Conservation (phyloP, 2,113 vertebrate species). For the Pelobates fuscus region DNA sequence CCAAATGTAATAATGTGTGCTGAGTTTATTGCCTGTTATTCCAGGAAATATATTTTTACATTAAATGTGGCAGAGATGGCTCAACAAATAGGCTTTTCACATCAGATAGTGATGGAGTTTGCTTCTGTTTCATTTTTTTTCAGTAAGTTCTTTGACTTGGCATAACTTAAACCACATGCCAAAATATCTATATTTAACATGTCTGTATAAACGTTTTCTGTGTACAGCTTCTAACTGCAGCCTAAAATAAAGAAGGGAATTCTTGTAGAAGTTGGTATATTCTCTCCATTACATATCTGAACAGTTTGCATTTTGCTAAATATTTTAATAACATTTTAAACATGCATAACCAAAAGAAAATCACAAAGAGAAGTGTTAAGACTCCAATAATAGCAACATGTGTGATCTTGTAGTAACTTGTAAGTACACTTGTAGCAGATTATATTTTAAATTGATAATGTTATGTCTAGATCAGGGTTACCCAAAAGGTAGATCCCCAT, state of each 20-base stretch:
- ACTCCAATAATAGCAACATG: too few species aligned
- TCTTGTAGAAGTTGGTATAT: constrained; percentile 21
- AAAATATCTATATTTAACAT: constrained; percentile 36
- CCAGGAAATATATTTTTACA: too few species aligned
- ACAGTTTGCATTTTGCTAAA: not conserved
- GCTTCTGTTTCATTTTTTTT: constrained; percentile 26
- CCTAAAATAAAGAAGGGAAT: constrained; percentile 23
- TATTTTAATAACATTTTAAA: not conserved
- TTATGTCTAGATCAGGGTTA: too few species aligned
- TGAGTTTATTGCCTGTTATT: too few species aligned
- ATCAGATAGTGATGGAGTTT: constrained; percentile 9
- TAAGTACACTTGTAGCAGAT: too few species aligned
- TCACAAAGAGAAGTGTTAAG: too few species aligned
- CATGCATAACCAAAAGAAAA: not conserved
- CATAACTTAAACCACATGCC: constrained; percentile 33
- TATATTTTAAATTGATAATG: too few species aligned
- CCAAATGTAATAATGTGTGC: too few species aligned
- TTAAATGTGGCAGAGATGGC: constrained; percentile 13
- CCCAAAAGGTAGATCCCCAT: too few species aligned
- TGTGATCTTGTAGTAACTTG: too few species aligned
- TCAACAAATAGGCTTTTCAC: constrained; percentile 34
- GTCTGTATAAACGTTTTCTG: constrained; percentile 34
- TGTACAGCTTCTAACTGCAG: constrained; percentile 18
- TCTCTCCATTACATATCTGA: not conserved
- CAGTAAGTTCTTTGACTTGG: constrained; percentile 26